Conservation (phyloP, 2,797 vertebrate genomes). For the Taenioides sp. region DNA sequence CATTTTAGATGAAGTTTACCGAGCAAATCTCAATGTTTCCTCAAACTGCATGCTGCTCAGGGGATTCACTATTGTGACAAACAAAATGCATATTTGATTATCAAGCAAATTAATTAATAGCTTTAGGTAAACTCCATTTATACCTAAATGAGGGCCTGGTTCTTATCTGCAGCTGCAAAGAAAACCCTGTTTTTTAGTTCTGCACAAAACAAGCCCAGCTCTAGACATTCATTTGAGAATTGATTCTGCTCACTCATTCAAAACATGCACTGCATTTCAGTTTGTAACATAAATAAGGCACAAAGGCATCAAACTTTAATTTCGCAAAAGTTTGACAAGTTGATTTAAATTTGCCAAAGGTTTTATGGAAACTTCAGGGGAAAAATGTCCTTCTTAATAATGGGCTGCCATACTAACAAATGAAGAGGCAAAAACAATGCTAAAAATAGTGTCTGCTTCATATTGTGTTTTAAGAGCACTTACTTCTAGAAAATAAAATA, state of each 20-base stretch:
- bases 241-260: constrained; percentile 6
- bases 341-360: neutral
- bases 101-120: neutral
- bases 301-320: neutral
- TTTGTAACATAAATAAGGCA: neutral
- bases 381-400: neutral
- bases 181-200: neutral
- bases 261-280: neutral
- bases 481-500: no score
- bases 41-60: neutral
- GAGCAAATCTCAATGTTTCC: neutral
- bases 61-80: neutral
- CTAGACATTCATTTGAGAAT: constrained; percentile 1
- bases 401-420: neutral
- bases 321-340: neutral
- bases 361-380: constrained; percentile 11
- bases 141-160: neutral
- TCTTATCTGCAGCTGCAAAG: constrained; percentile 1
- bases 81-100: neutral
- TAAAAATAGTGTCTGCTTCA: no score
- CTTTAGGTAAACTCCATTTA: constrained; percentile 1
- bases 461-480: no score
- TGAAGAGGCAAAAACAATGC: no score
- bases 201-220: neutral
- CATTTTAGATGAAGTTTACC: neutral